phyloP scores from a whole-genome alignment of 1,140 invertebrate species.

The Eumaeus atala region DNA sequence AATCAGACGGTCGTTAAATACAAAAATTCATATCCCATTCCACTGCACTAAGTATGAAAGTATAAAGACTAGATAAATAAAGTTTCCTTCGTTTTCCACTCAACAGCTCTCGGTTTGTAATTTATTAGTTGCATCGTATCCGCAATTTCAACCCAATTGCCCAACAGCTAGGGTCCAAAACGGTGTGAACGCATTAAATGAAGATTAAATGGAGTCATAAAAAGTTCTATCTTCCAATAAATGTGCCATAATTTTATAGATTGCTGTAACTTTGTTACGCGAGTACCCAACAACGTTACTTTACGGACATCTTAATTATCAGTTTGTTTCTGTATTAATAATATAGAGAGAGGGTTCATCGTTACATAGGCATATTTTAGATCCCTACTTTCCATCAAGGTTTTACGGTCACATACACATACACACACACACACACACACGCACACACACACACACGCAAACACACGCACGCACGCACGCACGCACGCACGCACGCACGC shows the following conservation, averaged over 20 bases:
- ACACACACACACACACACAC: too few species aligned
- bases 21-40: too few species aligned
- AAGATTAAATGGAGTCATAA: slow-evolving; percentile 3
- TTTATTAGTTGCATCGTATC: slow-evolving; percentile 1
- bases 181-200: background rate
- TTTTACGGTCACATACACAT: too few species aligned
- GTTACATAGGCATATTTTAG: too few species aligned
- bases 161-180: slow-evolving; percentile 4
- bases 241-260: slow-evolving; percentile 8
- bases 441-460: too few species aligned
- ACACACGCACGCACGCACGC: too few species aligned
- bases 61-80: slow-evolving; percentile 4
- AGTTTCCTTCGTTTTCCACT: slow-evolving; percentile 1
- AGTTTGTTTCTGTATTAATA: too few species aligned
- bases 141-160: slow-evolving; percentile 1
- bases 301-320: too few species aligned
- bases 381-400: too few species aligned
- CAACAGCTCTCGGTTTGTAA: slow-evolving; percentile 3
- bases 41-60: background rate
- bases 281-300: background rate
- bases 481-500: too few species aligned
- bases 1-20: too few species aligned
- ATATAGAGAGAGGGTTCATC: too few species aligned
- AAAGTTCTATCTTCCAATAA: slow-evolving; percentile 7
- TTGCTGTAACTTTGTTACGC: slow-evolving; percentile 2